These are phyloP conservation scores for Zygogramma bicolorata DNA, from an alignment of 2,888 invertebrate species.

Conservation along the genomic window DNA sequence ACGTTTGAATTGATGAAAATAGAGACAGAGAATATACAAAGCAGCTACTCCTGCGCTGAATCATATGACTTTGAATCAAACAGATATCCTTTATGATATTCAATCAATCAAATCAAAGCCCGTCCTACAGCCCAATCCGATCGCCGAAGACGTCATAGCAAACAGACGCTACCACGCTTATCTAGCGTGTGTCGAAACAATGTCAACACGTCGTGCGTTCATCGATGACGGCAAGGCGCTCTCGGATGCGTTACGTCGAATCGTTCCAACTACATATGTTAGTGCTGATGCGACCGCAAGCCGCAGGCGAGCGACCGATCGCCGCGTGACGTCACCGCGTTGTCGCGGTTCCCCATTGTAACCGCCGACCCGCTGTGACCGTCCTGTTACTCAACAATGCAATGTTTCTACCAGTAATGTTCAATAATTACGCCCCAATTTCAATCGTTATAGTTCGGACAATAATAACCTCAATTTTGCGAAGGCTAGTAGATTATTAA, in stretches of 20 bases:
- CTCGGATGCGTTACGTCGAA: slow-evolving; percentile 58
- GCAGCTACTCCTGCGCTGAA: no score
- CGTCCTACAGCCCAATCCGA: no score
- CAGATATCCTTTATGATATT: no score
- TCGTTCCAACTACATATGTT: slow-evolving; percentile 59
- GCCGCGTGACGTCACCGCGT: slow-evolving; percentile 59
- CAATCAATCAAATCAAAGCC: no score
- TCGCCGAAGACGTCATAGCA: no score
- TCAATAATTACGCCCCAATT: neutral
- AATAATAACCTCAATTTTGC: no score
- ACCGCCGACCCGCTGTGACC: slow-evolving; percentile 47
- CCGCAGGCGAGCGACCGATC: slow-evolving; percentile 58
- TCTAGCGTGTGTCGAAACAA: slow-evolving; percentile 10
- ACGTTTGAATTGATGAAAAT: no score
- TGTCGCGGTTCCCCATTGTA: slow-evolving; percentile 55
- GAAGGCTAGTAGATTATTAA: no score
- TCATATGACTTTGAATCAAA: no score
- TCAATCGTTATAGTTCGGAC: neutral
- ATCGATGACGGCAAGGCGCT: slow-evolving; percentile 49
- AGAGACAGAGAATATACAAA: no score
- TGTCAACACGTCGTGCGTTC: slow-evolving; percentile 42
- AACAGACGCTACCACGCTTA: no score
- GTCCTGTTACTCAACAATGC: slow-evolving; percentile 9
- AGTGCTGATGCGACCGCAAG: slow-evolving; percentile 60
- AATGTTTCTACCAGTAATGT: neutral